A percentile compares a stretch with the other conserved stretches of the same genome.
phyloP scores from a whole-genome alignment of 2,797 vertebrate genomes.

The Peromyscus aztecus region DNA sequence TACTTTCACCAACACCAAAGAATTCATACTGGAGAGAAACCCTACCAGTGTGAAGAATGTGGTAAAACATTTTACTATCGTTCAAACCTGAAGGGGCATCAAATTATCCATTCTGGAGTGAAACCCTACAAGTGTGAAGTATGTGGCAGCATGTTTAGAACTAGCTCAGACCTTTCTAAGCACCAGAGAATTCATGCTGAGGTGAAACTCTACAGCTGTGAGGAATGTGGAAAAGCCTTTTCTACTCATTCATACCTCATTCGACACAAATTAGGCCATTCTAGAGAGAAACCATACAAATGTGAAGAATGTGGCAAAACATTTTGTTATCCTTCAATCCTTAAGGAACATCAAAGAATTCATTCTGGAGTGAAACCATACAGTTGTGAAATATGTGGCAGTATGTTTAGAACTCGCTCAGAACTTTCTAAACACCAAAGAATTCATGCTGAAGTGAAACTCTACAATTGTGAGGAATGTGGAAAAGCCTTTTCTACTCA shows the following conservation, averaged over 20 bases:
- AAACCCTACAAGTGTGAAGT: neutral
- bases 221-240: neutral
- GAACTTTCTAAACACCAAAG: neutral
- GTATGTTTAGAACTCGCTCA: constrained; percentile 3
- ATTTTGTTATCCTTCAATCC: neutral
- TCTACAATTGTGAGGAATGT: neutral
- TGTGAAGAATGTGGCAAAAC: neutral
- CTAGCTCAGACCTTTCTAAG: neutral
- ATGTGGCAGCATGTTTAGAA: neutral
- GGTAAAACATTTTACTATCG: constrained; percentile 3
- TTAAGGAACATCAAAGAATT: constrained; percentile 8
- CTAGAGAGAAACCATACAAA: constrained; percentile 1
- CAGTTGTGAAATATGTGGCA: neutral
- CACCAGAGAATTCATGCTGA: neutral
- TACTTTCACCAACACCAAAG: constrained; percentile 31
- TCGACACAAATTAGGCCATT: neutral
- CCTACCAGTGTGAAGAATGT: constrained; percentile 11
- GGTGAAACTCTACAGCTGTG: neutral
- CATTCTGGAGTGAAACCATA: constrained; percentile 6
- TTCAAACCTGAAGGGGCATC: neutral
- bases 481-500: neutral
- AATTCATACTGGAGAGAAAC: constrained; percentile 20
- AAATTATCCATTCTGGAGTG: neutral
- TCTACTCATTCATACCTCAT: neutral
- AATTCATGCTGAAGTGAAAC: neutral